A percentile compares a stretch with the other conserved stretches of the same genome.
Conservation (phyloP, 2,888 invertebrate species). For the Patella ulyssiponensis region DNA sequence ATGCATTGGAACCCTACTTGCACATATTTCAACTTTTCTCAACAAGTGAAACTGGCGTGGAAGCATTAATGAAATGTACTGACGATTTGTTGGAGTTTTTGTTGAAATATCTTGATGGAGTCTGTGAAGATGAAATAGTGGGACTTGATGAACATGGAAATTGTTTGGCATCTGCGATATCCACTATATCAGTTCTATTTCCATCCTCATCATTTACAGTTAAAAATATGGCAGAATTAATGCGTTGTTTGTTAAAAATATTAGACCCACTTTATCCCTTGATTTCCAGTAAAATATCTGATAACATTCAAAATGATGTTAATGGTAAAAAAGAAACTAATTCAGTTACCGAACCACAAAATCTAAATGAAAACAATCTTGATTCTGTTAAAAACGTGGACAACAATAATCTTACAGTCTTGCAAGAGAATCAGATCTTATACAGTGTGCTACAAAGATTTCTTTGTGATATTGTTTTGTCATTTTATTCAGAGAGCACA, state of each 20-base stretch:
- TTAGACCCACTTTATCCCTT: slow-evolving; percentile 57
- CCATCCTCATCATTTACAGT: slow-evolving; percentile 36
- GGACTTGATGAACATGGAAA: slow-evolving; percentile 55
- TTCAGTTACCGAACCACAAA: not conserved
- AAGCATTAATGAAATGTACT: slow-evolving; percentile 51
- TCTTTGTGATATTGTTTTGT: slow-evolving; percentile 36
- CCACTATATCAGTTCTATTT: slow-evolving; percentile 57
- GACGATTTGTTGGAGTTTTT: slow-evolving; percentile 47
- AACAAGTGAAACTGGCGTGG: slow-evolving; percentile 60
- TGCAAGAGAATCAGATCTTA: slow-evolving; percentile 29
- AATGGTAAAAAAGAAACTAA: slow-evolving; percentile 21
- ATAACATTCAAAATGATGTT: slow-evolving; percentile 15
- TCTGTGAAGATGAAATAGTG: slow-evolving; percentile 67
- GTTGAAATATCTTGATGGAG: slow-evolving; percentile 53
- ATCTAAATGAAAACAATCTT: not conserved
- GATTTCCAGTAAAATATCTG: slow-evolving; percentile 26
- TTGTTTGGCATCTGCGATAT: slow-evolving; percentile 58
- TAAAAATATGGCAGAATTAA: slow-evolving; percentile 44
- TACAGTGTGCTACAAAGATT: slow-evolving; percentile 41
- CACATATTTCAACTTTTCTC: slow-evolving; percentile 66
- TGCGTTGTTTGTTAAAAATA: slow-evolving; percentile 61
- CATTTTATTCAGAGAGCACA: slow-evolving; percentile 2
- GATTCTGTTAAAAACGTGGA: too few species aligned
- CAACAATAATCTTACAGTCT: slow-evolving; percentile 20
- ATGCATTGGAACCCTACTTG: slow-evolving; percentile 58